Evolutionary conservation across 1,140 invertebrate species (phyloP).

Genomic region (Reticulitermes speratus): DNA sequence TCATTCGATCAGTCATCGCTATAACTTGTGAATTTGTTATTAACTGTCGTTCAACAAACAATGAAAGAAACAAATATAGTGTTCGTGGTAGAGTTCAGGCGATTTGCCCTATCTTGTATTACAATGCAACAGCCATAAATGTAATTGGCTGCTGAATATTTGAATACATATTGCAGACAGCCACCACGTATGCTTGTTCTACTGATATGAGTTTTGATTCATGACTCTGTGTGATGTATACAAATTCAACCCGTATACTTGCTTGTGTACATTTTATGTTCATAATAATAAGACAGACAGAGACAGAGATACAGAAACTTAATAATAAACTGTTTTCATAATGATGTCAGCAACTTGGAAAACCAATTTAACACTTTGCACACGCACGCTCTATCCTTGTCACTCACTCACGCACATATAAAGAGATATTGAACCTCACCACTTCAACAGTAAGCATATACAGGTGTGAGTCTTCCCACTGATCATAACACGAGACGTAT

Average conservation of each 20-base stretch:
- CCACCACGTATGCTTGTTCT: neutral
- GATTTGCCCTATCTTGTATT: too few species aligned
- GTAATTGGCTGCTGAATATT: neutral
- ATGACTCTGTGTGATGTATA: neutral
- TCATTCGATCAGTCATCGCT: too few species aligned
- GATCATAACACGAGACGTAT: constrained; percentile 1
- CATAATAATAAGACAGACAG: neutral
- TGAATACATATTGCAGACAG: neutral
- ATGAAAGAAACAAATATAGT: too few species aligned
- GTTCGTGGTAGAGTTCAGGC: too few species aligned
- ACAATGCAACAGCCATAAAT: neutral
- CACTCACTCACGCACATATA: neutral
- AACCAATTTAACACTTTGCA: constrained; percentile 25
- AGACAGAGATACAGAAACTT: neutral
- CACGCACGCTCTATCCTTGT: neutral
- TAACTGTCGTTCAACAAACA: too few species aligned
- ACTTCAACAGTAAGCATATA: constrained; percentile 23
- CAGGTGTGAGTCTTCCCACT: constrained; percentile 19
- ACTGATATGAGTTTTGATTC: constrained; percentile 1
- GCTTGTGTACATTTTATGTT: constrained; percentile 15
- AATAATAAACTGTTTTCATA: constrained; percentile 23
- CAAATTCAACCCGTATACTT: neutral
- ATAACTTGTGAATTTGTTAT: too few species aligned
- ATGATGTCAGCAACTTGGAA: constrained; percentile 24
- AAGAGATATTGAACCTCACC: constrained; percentile 21